phyloP scores from a whole-genome alignment of 64 coral and sea anemone species.

The Hydrozoanthus tunicans region DNA sequence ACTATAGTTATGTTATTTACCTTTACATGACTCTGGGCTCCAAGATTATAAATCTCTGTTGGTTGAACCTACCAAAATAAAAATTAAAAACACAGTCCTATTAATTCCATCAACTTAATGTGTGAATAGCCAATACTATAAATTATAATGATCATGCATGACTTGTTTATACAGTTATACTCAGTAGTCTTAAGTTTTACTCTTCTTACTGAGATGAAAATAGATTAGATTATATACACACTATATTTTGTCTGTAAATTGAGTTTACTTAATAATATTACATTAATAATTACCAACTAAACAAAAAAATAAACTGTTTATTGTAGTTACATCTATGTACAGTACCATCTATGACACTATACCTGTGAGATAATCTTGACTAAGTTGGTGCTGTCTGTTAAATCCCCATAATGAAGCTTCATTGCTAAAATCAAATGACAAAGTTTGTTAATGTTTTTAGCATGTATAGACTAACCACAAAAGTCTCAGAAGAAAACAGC shows the following conservation, averaged over 20 bases:
- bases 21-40: conserved; percentile 90
- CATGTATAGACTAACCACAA: neutral
- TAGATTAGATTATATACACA: too few species aligned
- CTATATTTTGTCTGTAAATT: too few species aligned
- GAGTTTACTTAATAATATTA: neutral
- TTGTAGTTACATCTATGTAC: neutral
- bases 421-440: conserved; percentile 49
- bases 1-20: conserved; percentile 35
- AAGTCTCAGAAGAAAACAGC: too few species aligned
- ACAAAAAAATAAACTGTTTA: neutral
- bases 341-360: neutral
- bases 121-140: neutral
- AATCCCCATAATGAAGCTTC: conserved; percentile 96
- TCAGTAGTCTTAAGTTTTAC: too few species aligned
- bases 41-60: conserved; percentile 90
- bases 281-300: neutral
- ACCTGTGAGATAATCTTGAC: conserved; percentile 96
- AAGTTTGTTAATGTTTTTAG: neutral
- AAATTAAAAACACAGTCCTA: neutral
- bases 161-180: too few species aligned
- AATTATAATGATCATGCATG: neutral
- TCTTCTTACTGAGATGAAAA: too few species aligned
- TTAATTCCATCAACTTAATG: neutral
- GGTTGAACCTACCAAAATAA: conserved; percentile 61
- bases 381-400: conserved; percentile 98